Evolutionary conservation across 92 coral and sea anemone genomes (phyloP).

Genomic region (Heteractis magnifica): DNA sequence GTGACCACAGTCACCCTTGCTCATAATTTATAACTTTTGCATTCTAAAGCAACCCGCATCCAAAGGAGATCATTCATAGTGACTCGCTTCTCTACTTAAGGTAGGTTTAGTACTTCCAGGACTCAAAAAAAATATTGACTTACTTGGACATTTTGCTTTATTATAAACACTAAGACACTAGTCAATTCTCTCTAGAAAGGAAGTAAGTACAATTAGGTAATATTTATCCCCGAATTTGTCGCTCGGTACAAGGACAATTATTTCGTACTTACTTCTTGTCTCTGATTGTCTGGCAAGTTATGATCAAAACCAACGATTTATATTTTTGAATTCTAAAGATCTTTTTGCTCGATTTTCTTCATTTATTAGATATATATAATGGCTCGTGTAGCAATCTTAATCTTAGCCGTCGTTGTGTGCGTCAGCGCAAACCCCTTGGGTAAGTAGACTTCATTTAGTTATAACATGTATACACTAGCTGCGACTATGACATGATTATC

Average conservation of each 20-base stretch:
- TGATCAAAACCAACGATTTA: background rate
- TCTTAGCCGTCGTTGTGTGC: conserved; percentile 84
- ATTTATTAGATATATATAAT: conserved; percentile 51
- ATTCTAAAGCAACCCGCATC: conserved; percentile 67
- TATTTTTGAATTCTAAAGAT: background rate
- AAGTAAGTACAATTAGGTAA: background rate
- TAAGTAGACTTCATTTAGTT: conserved; percentile 17
- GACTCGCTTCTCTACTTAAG: conserved; percentile 39
- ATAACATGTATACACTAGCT: background rate
- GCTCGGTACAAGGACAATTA: background rate
- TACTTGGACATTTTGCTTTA: background rate
- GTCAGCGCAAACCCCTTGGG: conserved; percentile 82
- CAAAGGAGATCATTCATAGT: conserved; percentile 54
- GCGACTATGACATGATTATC: background rate
- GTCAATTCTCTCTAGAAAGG: background rate
- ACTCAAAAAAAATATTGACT: background rate
- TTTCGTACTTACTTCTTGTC: background rate
- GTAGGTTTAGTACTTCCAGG: conserved; percentile 47
- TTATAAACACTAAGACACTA: background rate
- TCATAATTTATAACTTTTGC: conserved; percentile 86
- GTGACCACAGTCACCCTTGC: conserved; percentile 65
- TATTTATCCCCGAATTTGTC: background rate
- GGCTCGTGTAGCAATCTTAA: conserved; percentile 71
- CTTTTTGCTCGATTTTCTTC: background rate
- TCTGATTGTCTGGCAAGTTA: background rate